A percentile compares a stretch with the other conserved stretches of the same genome.
These are phyloP conservation scores for Siderastrea radians DNA, from an alignment of 92 coral and sea anemone species.

Conservation along the genomic window DNA sequence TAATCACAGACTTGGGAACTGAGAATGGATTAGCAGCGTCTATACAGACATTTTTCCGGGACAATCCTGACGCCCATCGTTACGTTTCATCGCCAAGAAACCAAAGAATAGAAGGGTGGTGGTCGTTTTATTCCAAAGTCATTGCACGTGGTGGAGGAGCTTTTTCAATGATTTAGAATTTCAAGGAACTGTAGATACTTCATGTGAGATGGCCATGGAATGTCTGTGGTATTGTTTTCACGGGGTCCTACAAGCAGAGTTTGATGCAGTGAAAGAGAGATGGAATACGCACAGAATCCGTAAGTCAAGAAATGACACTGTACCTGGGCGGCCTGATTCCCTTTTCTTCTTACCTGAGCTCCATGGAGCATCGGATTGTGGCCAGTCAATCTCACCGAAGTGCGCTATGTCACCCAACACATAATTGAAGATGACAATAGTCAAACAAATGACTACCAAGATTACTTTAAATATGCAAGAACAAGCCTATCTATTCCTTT, in stretches of 20 bases:
- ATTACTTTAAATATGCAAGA: too few species aligned
- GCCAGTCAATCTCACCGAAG: background rate
- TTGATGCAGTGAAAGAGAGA: constrained; percentile 54
- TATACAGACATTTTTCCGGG: constrained; percentile 60
- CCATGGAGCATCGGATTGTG: constrained; percentile 40
- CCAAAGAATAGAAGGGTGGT: constrained; percentile 66
- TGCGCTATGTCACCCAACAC: background rate
- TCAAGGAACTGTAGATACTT: constrained; percentile 43
- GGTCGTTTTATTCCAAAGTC: constrained; percentile 28
- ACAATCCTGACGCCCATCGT: constrained; percentile 57
- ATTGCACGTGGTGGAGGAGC: constrained; percentile 23
- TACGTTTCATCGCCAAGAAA: constrained; percentile 68
- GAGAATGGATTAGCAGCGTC: constrained; percentile 68
- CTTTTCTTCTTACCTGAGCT: constrained; percentile 55
- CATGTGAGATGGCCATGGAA: constrained; percentile 55
- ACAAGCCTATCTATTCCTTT: too few species aligned
- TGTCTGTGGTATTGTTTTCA: constrained; percentile 60
- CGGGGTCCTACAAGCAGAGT: constrained; percentile 35
- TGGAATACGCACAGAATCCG: constrained; percentile 68
- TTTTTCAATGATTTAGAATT: constrained; percentile 45
- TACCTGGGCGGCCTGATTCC: constrained; percentile 61
- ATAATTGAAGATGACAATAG: background rate
- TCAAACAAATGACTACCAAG: too few species aligned
- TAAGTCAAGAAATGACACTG: constrained; percentile 44
- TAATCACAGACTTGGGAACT: constrained; percentile 50